Percentiles rank a stretch among this genome's conserved stretches.
Evolutionary conservation across 2,888 invertebrate genomes (phyloP).

Genomic region (Drosophila greeni): DNA sequence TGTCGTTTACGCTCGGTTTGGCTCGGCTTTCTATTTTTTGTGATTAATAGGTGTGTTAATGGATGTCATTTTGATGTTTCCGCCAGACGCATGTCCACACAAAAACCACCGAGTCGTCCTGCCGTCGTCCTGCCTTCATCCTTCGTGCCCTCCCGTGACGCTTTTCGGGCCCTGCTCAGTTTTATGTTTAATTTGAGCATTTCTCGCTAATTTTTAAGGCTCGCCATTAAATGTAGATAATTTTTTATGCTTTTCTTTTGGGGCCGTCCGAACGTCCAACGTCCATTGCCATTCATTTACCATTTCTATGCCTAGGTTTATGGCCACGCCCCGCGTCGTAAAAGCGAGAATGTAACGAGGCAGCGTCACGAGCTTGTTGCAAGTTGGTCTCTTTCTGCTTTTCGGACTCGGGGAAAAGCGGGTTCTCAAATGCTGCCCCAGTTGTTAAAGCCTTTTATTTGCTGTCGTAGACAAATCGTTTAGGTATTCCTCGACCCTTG

Average conservation of each 20-base stretch:
- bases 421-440: conserved; percentile 16
- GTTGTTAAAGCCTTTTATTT: conserved; percentile 62
- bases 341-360: conserved; percentile 69
- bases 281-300: conserved; percentile 38
- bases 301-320: conserved; percentile 43
- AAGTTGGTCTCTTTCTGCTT: not conserved
- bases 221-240: conserved; percentile 74
- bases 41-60: conserved; percentile 78
- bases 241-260: conserved; percentile 63
- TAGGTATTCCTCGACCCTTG: conserved; percentile 39
- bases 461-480: conserved; percentile 50
- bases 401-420: conserved; percentile 3
- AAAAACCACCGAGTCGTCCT: conserved; percentile 11
- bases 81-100: conserved; percentile 66
- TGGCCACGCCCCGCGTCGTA: conserved; percentile 56
- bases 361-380: conserved; percentile 43
- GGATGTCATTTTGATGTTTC: conserved; percentile 77
- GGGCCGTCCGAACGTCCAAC: conserved; percentile 21
- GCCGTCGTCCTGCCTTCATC: conserved; percentile 4
- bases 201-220: conserved; percentile 73
- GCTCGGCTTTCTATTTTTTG: conserved; percentile 47
- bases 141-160: not conserved
- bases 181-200: conserved; percentile 74
- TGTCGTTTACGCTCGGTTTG: conserved; percentile 38
- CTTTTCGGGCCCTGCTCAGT: conserved; percentile 34